phyloP scores from a whole-genome alignment of 2,113 vertebrate species.

The Emydocephalus ijimae region DNA sequence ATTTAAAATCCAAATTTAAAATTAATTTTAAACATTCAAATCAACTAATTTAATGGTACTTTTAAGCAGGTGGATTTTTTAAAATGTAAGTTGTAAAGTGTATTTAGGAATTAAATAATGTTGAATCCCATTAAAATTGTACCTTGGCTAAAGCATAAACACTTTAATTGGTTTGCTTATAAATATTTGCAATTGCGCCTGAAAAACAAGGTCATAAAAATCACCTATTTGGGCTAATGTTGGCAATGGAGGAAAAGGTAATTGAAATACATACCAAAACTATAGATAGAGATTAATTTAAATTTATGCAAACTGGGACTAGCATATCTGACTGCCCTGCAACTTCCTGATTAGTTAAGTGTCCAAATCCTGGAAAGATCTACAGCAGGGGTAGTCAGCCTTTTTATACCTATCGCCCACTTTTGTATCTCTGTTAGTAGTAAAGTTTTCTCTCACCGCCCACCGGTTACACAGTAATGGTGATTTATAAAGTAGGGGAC shows the following conservation, averaged over 20 bases:
- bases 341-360: background rate
- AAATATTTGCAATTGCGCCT: background rate
- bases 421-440: too few relatives aligned
- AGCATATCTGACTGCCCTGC: background rate
- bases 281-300: background rate
- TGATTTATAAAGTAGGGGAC: too few relatives aligned
- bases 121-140: background rate
- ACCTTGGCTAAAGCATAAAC: background rate
- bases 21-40: background rate
- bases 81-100: background rate
- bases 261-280: background rate
- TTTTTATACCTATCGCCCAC: too few relatives aligned
- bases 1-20: background rate
- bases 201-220: background rate
- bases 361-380: background rate
- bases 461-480: too few relatives aligned
- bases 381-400: too few relatives aligned
- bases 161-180: background rate
- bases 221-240: background rate
- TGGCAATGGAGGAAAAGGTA: background rate
- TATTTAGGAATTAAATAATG: background rate
- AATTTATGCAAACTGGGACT: background rate
- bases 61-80: background rate
- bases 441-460: too few relatives aligned
- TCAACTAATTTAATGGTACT: background rate